Base-by-base conservation (phyloP, 1,140 invertebrate species). In the Thereuonema tuberculata region DNA sequence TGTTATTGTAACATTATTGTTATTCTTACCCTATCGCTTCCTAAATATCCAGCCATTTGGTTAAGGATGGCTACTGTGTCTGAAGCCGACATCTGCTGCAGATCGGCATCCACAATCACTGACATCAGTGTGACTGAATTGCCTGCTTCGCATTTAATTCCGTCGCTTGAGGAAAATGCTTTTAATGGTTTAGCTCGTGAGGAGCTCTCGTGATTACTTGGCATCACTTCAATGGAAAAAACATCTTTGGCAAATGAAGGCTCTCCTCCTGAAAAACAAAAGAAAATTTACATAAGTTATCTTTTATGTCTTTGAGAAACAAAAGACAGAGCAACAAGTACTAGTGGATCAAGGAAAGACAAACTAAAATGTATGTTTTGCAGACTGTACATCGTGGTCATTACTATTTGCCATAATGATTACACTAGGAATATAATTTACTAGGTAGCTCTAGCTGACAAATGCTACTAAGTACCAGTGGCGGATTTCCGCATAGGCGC, bases 171-270 rank as follows among this genome's bases (percentile, higher is more conserved):
- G 5, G 5, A 9, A 20, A 50, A 63, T 60, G 23, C 2, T 58
- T 24, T 61, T 59, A 31, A 59, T 53, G 37, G 47, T 52, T 25
- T 55, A 60, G n/a, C 24, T 60, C 9, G 2, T 60, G 20, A 57
- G 61, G 23, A 59, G 28, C 27, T 1, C 52, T 64, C 47, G n/a
- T 37, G 46, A 23, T 64, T 59, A 17, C 21, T 37, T 24, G 69
- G 72, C 1, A 77, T 58, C 2, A 83, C 80, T 66, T 81, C 76
- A 37, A 85, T 70, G 55, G 77, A 74, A 67, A 81, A 81, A 21
- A 72, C 70, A 67, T 78, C 78, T 62, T 75, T 75, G 24, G 75
- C 73, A 54, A 66, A 61, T 56, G 70, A 68, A 25, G 67, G 70
- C 29, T 69, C 67, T 43, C 74, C 74, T 26, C 62, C 49, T 28